phyloP scores from a whole-genome alignment of 1,140 invertebrate species.

The Hydropsyche tenuis region DNA sequence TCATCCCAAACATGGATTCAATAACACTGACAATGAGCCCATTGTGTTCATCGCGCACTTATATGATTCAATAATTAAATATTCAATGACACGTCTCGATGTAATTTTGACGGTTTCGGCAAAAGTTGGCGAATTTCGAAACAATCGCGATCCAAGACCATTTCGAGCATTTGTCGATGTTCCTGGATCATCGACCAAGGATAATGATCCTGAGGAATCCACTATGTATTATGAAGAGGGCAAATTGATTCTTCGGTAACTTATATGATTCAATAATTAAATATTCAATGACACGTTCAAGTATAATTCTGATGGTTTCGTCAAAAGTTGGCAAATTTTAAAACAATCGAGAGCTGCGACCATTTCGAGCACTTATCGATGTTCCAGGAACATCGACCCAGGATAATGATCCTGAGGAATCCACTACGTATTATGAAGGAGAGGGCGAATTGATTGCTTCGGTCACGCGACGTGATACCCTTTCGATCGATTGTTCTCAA shows the following conservation, averaged over 20 bases:
- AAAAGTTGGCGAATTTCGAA: background rate
- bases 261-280: too few species aligned
- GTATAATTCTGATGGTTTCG: too few species aligned
- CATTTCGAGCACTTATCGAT: background rate
- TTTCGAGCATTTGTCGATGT: background rate
- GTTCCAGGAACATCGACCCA: background rate
- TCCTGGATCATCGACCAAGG: background rate
- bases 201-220: conserved; percentile 8
- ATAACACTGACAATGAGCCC: background rate
- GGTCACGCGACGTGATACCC: conserved; percentile 30
- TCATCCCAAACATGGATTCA: background rate
- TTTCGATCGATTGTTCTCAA: background rate
- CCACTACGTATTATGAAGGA: background rate
- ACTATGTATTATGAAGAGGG: background rate
- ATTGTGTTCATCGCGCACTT: background rate
- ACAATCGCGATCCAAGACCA: background rate
- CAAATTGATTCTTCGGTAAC: background rate
- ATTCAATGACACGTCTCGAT: too few species aligned
- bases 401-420: conserved; percentile 8
- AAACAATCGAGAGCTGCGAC: background rate
- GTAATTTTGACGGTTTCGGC: too few species aligned
- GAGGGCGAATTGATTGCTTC: conserved; percentile 31
- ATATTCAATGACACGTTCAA: too few species aligned
- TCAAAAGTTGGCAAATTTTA: background rate
- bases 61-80: too few species aligned